Evolutionary conservation across 2,888 invertebrate species (phyloP).

Genomic region (Trachelus stipa): DNA sequence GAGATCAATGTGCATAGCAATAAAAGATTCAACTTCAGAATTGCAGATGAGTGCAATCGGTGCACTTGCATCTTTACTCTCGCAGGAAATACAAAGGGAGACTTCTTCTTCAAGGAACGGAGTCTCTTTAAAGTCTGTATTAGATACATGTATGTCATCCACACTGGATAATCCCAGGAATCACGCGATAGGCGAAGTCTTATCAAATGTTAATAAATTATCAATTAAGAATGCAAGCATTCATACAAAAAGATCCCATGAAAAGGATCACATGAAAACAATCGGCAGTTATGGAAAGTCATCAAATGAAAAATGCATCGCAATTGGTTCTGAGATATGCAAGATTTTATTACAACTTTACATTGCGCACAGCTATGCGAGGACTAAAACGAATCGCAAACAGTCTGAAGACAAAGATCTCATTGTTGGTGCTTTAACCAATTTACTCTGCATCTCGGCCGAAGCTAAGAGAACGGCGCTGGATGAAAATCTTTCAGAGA

Average conservation of each 20-base stretch:
- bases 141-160: constrained; percentile 39
- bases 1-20: constrained; percentile 45
- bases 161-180: constrained; percentile 29
- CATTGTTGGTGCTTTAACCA: constrained; percentile 64
- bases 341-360: constrained; percentile 66
- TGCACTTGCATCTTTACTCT: constrained; percentile 54
- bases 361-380: constrained; percentile 62
- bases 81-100: constrained; percentile 51
- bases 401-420: constrained; percentile 62
- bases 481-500: constrained; percentile 61
- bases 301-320: constrained; percentile 13
- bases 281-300: background rate
- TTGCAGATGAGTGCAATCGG: constrained; percentile 55
- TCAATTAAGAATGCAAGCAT: constrained; percentile 35
- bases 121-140: constrained; percentile 33
- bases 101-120: constrained; percentile 34
- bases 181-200: constrained; percentile 33
- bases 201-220: constrained; percentile 45
- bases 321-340: constrained; percentile 67
- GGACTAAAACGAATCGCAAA: constrained; percentile 52
- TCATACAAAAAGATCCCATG: constrained; percentile 24
- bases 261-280: constrained; percentile 1
- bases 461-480: constrained; percentile 68
- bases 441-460: constrained; percentile 66
- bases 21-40: constrained; percentile 46